phyloP scores from a whole-genome alignment of 2,113 vertebrate species.

The Chaetops frenatus region DNA sequence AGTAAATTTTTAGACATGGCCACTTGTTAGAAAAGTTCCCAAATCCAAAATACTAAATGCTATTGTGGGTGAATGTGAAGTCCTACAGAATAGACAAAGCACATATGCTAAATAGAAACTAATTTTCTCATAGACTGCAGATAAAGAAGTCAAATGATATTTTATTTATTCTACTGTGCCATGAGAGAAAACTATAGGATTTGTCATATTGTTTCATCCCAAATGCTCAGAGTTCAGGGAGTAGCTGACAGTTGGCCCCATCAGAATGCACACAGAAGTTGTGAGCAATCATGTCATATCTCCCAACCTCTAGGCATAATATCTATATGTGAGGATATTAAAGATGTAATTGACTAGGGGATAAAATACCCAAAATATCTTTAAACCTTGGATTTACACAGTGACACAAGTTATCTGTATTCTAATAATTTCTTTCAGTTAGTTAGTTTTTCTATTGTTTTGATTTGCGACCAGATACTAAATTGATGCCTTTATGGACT shows the following conservation, averaged over 20 bases:
- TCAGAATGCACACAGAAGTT: background rate
- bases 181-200: background rate
- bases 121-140: background rate
- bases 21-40: background rate
- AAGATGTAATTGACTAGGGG: background rate
- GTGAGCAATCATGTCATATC: accelerated
- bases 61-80: background rate
- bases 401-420: background rate
- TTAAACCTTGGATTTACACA: background rate
- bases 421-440: background rate
- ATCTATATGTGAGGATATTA: background rate
- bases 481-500: background rate
- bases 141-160: background rate
- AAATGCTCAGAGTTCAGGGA: background rate
- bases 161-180: background rate
- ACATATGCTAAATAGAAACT: background rate
- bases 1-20: background rate
- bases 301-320: background rate
- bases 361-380: background rate
- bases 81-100: background rate
- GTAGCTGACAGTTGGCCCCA: background rate
- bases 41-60: background rate
- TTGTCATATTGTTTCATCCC: background rate
- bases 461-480: background rate
- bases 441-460: background rate